A percentile compares a stretch with the other conserved stretches of the same genome.
phyloP scores from a whole-genome alignment of 2,888 invertebrate species.

The Eupeodes latifasciatus region DNA sequence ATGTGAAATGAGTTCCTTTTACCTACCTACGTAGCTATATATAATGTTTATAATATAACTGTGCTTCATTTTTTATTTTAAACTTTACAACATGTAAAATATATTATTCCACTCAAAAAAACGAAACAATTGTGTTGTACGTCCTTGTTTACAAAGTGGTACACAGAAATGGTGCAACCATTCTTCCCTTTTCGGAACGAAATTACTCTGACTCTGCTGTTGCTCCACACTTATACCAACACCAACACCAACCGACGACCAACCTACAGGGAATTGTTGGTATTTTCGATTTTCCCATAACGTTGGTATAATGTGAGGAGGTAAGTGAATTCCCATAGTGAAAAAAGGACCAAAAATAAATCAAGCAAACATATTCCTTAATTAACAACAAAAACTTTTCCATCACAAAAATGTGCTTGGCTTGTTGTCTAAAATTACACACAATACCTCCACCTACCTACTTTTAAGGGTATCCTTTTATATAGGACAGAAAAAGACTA shows the following conservation, averaged over 20 bases:
- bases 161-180: conserved; percentile 44
- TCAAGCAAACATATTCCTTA: conserved; percentile 57
- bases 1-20: conserved; percentile 13
- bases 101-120: conserved; percentile 12
- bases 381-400: conserved; percentile 62
- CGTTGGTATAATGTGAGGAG: neutral
- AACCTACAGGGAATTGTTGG: conserved; percentile 5
- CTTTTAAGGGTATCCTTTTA: neutral
- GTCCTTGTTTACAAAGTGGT: conserved; percentile 36
- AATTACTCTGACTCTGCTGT: neutral
- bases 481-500: no score
- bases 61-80: neutral
- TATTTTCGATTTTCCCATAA: conserved; percentile 33
- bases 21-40: no score
- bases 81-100: conserved; percentile 5
- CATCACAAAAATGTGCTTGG: conserved; percentile 41
- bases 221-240: no score
- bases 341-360: conserved; percentile 48
- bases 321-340: conserved; percentile 15
- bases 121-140: conserved; percentile 20
- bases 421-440: conserved; percentile 40
- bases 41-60: no score
- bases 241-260: neutral
- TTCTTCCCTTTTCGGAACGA: conserved; percentile 14
- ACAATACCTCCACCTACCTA: neutral